phyloP scores from a whole-genome alignment of 1,140 invertebrate genomes.

The Chymomyza costata region DNA sequence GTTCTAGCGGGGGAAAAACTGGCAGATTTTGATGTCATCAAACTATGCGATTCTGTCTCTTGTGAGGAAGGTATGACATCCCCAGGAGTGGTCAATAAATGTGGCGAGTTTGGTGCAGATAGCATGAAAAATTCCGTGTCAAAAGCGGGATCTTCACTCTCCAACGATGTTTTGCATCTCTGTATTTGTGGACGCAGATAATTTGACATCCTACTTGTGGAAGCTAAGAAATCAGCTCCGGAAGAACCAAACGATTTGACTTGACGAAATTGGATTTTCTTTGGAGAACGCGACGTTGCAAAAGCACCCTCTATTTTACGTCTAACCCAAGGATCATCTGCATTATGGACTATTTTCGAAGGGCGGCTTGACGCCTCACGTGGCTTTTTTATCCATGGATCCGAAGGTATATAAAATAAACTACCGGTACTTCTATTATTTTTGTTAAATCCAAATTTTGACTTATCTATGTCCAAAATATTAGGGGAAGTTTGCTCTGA shows the following conservation, averaged over 20 bases:
- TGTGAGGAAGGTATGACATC: slow-evolving; percentile 25
- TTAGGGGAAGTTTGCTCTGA: slow-evolving; percentile 74
- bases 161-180: slow-evolving; percentile 13
- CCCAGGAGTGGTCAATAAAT: slow-evolving; percentile 29
- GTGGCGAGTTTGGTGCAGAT: slow-evolving; percentile 57
- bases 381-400: slow-evolving; percentile 74
- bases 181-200: slow-evolving; percentile 30
- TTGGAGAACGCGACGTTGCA: slow-evolving; percentile 5
- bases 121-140: slow-evolving; percentile 16
- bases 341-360: not conserved
- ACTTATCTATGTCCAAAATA: slow-evolving; percentile 48
- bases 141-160: slow-evolving; percentile 24
- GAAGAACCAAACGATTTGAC: slow-evolving; percentile 32
- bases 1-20: slow-evolving; percentile 55
- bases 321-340: slow-evolving; percentile 54
- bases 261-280: slow-evolving; percentile 24
- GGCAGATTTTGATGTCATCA: slow-evolving; percentile 33
- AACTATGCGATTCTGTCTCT: slow-evolving; percentile 16
- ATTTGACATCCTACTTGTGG: slow-evolving; percentile 26
- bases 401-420: slow-evolving; percentile 55
- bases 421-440: slow-evolving; percentile 65
- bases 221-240: slow-evolving; percentile 17
- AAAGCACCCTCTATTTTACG: slow-evolving; percentile 24
- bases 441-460: slow-evolving; percentile 43
- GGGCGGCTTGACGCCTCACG: not conserved